Base-by-base conservation (phyloP, 1,140 invertebrate genomes). In the Sinella curviseta region DNA sequence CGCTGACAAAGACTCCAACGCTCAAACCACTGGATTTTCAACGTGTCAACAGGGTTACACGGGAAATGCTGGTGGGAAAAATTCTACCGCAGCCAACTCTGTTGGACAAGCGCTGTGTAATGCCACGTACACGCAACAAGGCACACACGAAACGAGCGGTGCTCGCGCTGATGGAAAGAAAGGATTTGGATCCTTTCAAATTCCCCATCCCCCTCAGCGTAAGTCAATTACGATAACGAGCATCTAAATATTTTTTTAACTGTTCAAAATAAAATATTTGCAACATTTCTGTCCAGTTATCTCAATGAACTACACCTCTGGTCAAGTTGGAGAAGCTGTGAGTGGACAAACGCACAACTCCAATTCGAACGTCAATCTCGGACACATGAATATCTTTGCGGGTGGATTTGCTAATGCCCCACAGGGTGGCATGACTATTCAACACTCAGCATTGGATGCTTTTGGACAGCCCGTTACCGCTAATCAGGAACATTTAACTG, bases 281-380 rank as follows among this genome's bases (percentile, higher is more conserved):
- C n/a, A n/a, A n/a, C n/a, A 60, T 60, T 26, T 60, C 24, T 60
- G 4, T 60, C 24, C 24, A 60, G 57, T n/a, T 60, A 60, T 70
- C 31, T 4, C 31, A n/a, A 30, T 70, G 26, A 70, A 33, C n/a
- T 31, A 14, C n/a, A 31, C 65, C 8, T 31, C 31, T 14, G 65
- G 65, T 3, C 65, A 70, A 70, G 8, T 31, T 8, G 65, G 65
- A 30, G 65, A 70, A 70, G 65, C 8, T 14, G 31, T 70, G 3
- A 70, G 65, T 24, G 65, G 65, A 31, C 65, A 70, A 70, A 31
- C 65, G 4, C 65, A 70, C n/a, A 33, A 24, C 26, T 70, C 65
- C 1, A 12, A 8, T 3, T 31, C 28, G 2, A 30, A 30, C 30
- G 31, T 70, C 24, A 24, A 24, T 33, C 8, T 3, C 8, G 31